Conservation (phyloP, 2,888 invertebrate genomes). For the Stramonita haemastoma region DNA sequence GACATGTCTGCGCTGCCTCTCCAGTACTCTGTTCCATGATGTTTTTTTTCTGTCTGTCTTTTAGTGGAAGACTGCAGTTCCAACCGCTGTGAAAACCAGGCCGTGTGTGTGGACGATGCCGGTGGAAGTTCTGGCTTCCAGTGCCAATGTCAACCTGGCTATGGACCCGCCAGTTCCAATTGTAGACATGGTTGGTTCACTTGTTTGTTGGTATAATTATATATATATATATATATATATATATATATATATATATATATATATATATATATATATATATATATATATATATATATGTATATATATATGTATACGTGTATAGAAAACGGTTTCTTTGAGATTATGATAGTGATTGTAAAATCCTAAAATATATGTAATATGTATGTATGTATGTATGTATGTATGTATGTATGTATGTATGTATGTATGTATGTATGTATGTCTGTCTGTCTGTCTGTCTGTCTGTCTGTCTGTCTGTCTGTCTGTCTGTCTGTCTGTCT, state of each 20-base stretch:
- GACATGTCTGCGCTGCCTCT: too few species aligned
- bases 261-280: neutral
- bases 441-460: too few species aligned
- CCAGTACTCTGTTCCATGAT: too few species aligned
- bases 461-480: too few species aligned
- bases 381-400: neutral
- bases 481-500: too few species aligned
- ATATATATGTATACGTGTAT: neutral
- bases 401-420: neutral
- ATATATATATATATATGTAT: neutral
- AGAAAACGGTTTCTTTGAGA: too few species aligned
- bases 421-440: neutral
- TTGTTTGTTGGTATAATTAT: neutral
- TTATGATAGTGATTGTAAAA: too few species aligned
- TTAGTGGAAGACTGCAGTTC: slow-evolving; percentile 2
- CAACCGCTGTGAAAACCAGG: slow-evolving; percentile 11
- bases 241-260: neutral
- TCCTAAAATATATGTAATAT: too few species aligned
- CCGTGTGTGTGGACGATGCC: neutral
- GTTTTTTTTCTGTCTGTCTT: too few species aligned
- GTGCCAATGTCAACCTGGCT: neutral
- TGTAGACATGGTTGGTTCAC: slow-evolving; percentile 13
- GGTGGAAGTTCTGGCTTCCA: neutral
- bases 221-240: neutral
- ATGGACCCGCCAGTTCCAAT: neutral